Conservation (phyloP, 2,797 vertebrate genomes). For the Microchirus variegatus region DNA sequence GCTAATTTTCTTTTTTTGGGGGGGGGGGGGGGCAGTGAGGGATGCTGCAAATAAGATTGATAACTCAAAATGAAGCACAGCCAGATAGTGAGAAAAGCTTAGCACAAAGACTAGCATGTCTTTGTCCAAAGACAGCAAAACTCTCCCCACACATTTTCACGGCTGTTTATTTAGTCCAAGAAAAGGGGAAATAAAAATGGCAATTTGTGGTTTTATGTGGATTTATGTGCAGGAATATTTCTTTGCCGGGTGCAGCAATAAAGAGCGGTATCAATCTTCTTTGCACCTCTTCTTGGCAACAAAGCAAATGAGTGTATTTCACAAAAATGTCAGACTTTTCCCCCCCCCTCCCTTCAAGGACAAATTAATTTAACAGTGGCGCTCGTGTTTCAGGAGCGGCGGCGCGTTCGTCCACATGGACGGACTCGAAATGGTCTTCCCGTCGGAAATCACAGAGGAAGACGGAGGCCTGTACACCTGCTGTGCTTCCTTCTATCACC, state of each 20-base stretch:
- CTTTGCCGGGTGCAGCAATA: background rate
- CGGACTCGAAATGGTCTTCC: slow-evolving; percentile 63
- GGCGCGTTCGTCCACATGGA: slow-evolving; percentile 59
- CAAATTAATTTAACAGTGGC: background rate
- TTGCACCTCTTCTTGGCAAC: background rate
- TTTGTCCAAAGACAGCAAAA: background rate
- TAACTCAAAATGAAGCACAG: too few relatives aligned
- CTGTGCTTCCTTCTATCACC: slow-evolving; percentile 74
- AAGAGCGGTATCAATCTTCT: background rate
- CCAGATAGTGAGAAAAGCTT: too few relatives aligned
- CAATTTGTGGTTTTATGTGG: background rate
- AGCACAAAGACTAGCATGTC: too few relatives aligned
- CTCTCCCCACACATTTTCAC: background rate
- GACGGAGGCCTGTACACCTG: slow-evolving; percentile 75
- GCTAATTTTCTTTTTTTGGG: background rate
- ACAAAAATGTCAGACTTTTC: background rate
- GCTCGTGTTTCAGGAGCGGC: slow-evolving; percentile 64
- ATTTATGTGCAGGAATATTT: background rate
- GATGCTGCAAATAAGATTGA: too few relatives aligned
- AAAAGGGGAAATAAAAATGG: background rate
- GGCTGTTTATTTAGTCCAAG: background rate
- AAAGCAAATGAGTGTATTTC: background rate
- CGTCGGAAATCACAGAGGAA: slow-evolving; percentile 35
- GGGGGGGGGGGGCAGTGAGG: too few relatives aligned
- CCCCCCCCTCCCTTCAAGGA: background rate